Conservation (phyloP, 2,113 vertebrate genomes). For the Nycticebus coucang region DNA sequence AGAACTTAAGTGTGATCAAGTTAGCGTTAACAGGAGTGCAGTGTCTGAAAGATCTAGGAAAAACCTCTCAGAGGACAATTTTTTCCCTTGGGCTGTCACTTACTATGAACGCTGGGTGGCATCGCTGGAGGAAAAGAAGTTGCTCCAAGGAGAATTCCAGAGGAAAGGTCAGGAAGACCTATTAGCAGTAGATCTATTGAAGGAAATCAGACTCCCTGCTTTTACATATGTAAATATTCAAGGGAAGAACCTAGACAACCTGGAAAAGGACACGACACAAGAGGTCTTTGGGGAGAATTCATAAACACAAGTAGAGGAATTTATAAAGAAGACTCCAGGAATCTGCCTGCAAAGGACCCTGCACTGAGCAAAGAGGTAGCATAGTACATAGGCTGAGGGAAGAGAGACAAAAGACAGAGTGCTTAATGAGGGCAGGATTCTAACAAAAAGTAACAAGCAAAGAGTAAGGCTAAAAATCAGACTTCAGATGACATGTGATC, state of each 20-base stretch:
- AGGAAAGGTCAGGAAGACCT: neutral
- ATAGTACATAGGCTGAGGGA: neutral
- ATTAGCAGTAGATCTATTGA: neutral
- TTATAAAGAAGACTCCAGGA: neutral
- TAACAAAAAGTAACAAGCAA: neutral
- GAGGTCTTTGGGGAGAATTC: neutral
- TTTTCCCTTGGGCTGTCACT: neutral
- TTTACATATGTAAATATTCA: neutral
- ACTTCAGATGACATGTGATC: neutral
- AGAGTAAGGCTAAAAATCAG: neutral
- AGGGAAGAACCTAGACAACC: neutral
- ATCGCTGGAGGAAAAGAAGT: neutral
- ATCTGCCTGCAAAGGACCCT: neutral
- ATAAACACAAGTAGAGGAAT: neutral
- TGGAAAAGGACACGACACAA: neutral
- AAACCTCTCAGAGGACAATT: neutral
- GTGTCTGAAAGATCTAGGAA: neutral
- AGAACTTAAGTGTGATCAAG: neutral
- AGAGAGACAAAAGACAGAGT: neutral
- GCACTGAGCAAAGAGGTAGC: neutral
- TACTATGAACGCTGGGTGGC: neutral
- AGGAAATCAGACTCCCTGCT: neutral
- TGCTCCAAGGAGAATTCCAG: neutral
- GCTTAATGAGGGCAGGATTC: rapidly evolving
- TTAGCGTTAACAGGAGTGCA: neutral